Percentiles rank a stretch among this genome's conserved stretches.
phyloP scores from a whole-genome alignment of 2,113 vertebrate species.

The Cephalopterus ornatus region DNA sequence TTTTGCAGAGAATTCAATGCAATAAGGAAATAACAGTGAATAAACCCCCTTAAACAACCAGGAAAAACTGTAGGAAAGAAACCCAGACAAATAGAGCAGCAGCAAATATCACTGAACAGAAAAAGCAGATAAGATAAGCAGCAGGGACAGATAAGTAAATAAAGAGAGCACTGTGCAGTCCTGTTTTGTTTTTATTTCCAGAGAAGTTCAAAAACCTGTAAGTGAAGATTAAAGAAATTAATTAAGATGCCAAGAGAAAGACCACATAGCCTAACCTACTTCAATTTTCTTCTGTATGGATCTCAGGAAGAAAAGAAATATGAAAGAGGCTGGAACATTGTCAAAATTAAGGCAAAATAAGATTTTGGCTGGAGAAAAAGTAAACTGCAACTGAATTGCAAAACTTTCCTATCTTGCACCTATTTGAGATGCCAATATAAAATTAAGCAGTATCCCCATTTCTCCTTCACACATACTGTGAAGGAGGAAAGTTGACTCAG shows the following conservation, averaged over 20 bases:
- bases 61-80: background rate
- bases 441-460: background rate
- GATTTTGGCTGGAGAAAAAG: background rate
- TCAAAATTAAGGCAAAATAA: background rate
- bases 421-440: background rate
- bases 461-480: background rate
- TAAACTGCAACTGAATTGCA: background rate
- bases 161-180: background rate
- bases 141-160: background rate
- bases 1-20: background rate
- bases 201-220: background rate
- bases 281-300: background rate
- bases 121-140: constrained; percentile 10
- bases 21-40: background rate
- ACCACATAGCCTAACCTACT: background rate
- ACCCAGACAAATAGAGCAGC: background rate
- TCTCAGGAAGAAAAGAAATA: background rate
- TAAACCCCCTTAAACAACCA: background rate
- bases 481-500: background rate
- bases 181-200: background rate
- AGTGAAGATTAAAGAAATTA: background rate
- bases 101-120: background rate
- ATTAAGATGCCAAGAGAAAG: background rate
- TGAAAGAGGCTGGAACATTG: background rate
- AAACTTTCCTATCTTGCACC: background rate